Evolutionary conservation across 2,888 invertebrate species (phyloP).

Genomic region (Junonia oenone): DNA sequence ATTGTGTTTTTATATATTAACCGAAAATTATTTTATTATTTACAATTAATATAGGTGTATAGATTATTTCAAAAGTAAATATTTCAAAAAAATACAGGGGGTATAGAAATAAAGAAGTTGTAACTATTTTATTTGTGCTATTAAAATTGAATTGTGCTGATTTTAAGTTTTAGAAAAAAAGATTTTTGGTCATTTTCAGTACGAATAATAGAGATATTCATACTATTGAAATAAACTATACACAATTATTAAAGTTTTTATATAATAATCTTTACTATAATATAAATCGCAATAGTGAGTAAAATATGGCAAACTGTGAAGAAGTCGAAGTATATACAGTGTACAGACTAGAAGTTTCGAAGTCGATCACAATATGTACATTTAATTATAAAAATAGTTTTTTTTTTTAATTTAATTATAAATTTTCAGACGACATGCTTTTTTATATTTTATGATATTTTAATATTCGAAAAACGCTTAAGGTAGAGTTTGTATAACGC

Average conservation of each 20-base stretch:
- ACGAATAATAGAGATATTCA: too few species aligned
- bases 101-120: too few species aligned
- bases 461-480: too few species aligned
- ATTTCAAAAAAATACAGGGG: too few species aligned
- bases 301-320: constrained; percentile 6
- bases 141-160: background rate
- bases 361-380: constrained; percentile 11
- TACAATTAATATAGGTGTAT: background rate
- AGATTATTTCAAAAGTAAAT: background rate
- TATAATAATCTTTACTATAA: background rate
- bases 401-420: background rate
- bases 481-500: too few species aligned
- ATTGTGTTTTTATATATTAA: background rate
- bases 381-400: constrained; percentile 14
- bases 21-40: background rate
- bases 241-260: background rate
- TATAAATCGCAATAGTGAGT: background rate
- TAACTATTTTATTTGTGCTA: background rate
- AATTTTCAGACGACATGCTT: background rate
- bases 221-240: background rate
- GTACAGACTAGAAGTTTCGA: constrained; percentile 1
- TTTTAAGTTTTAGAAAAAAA: too few species aligned
- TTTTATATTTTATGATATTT: background rate
- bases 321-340: constrained; percentile 8
- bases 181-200: too few species aligned